A percentile compares a stretch with the other conserved stretches of the same genome.
Evolutionary conservation across 2,113 vertebrate genomes (phyloP).

Genomic region (Chrysemys picta): DNA sequence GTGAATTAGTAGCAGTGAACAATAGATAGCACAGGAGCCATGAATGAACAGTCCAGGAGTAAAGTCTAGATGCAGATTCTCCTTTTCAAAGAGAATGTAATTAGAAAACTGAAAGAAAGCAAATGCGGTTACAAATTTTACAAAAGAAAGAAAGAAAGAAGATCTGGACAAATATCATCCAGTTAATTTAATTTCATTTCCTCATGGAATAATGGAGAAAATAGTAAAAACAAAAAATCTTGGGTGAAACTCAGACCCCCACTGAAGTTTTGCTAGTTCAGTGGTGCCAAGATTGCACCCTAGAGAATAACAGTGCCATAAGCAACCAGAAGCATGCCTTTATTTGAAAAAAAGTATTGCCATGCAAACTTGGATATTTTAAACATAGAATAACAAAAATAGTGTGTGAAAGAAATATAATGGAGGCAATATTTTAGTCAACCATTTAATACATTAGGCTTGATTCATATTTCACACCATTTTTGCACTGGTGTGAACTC

Average conservation of each 20-base stretch:
- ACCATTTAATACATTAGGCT: background rate
- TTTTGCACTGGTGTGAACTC: background rate
- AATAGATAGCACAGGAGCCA: background rate
- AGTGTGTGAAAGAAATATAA: background rate
- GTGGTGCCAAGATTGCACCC: accelerated
- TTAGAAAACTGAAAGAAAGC: background rate
- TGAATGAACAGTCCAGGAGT: background rate
- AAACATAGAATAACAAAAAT: background rate
- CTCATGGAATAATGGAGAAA: background rate
- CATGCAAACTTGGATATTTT: background rate
- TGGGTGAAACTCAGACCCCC: background rate
- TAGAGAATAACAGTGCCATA: background rate
- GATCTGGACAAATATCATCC: background rate
- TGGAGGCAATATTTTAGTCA: background rate
- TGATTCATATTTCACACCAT: background rate
- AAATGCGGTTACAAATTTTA: background rate
- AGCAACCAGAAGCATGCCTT: background rate
- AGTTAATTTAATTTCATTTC: background rate
- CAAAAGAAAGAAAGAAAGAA: background rate
- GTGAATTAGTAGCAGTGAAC: background rate
- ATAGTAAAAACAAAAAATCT: background rate
- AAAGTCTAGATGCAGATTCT: background rate
- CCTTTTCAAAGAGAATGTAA: background rate
- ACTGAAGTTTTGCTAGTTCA: background rate
- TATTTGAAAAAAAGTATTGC: background rate